Evolutionary conservation across 2,113 vertebrate genomes (phyloP), one percentile per base, ranked within the genome.

Genomic region (Podarcis muralis): DNA sequence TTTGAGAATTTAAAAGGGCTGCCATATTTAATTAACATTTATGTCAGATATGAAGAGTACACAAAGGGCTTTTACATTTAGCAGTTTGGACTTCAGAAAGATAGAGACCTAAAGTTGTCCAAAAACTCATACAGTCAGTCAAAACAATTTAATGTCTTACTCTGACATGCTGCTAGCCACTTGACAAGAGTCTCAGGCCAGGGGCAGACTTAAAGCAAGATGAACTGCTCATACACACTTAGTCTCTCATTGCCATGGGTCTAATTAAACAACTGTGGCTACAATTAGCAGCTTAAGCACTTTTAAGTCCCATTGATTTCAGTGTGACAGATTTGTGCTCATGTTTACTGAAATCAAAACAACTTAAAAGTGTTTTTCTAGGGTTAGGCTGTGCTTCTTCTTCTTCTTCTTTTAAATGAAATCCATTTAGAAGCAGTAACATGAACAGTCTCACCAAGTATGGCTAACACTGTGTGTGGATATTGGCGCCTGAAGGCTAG

Each of bases 1-100:
- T 88, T 82, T 32, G 35, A 20, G 80, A 88, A 20, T 92, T 90
- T 35, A 35, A 92, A 92, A 93, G 90, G 62, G n/a, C 48, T 93
- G 79, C 11, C 87, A 91, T 89, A 80, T 83, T 20, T 89, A 89
- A 89, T 94, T 91, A 94, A 84, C 5, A 88, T 91, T 94, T 92
- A 43, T 80, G 84, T 91, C 82, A 91, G n/a, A 87, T 90, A 30
- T 83, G 86, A 81, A 35, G 23, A 85, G 86, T 57, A 92, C 71
- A 89, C 89, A 83, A 77, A n/a, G 88, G 88, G 68, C 37, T 93
- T 92, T 90, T 88, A 83, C 18, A 84, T 69, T 15, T 88, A 65
- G 53, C 74, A 93, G 62, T 69, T 79, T 94, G 88, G 90, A 91
- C 85, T 91, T 68, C 87, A 84, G 80, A 81, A 35, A 20, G 27